A percentile compares a stretch with the other conserved stretches of the same genome.
These are phyloP conservation scores for Gallinago media DNA, from an alignment of 2,113 vertebrate species.

Conservation along the genomic window DNA sequence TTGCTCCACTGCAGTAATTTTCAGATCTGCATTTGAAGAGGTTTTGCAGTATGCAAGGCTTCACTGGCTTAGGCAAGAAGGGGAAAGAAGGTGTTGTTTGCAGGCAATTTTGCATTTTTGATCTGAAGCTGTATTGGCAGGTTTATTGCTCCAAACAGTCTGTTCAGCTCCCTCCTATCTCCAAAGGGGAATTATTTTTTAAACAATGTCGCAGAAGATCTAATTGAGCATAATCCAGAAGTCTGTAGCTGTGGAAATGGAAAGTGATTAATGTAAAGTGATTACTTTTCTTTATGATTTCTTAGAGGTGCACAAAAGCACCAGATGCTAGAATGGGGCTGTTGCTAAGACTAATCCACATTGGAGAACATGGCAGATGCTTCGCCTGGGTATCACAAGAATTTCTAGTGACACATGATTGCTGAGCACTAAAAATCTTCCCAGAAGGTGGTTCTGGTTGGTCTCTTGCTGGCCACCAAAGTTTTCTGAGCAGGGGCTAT, in stretches of 20 bases:
- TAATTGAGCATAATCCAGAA: background rate
- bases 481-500: background rate
- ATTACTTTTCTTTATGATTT: background rate
- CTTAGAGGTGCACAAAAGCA: background rate
- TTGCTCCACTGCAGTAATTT: background rate
- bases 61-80: background rate
- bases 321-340: background rate
- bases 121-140: background rate
- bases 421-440: background rate
- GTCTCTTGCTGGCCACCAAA: background rate
- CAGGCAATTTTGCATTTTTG: background rate
- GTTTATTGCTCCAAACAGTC: background rate
- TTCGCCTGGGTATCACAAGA: background rate
- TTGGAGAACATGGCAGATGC: background rate
- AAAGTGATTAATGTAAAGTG: background rate
- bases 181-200: background rate
- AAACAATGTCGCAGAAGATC: background rate
- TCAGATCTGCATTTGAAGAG: background rate
- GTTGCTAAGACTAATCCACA: background rate
- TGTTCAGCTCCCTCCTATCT: background rate
- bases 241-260: fast-evolving
- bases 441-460: background rate
- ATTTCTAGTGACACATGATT: background rate
- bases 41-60: background rate
- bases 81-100: background rate